Conservation (phyloP, 2,113 vertebrate genomes). For the Himantopus leucocephalus region DNA sequence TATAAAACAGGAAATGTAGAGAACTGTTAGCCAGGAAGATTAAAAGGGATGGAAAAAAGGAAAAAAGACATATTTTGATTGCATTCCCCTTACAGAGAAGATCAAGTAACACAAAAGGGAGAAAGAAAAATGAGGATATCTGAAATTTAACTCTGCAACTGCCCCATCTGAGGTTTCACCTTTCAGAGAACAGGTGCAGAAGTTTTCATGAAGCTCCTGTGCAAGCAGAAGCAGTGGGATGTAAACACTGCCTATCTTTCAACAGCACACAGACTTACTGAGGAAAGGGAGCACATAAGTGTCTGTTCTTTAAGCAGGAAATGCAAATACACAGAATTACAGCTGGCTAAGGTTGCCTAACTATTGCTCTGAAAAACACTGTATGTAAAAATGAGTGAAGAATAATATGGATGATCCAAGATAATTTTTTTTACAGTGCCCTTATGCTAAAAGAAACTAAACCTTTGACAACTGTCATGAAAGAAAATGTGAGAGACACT, state of each 20-base stretch:
- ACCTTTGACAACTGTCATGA: neutral
- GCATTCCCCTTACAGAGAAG: neutral
- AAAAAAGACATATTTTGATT: neutral
- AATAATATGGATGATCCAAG: neutral
- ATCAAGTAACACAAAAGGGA: neutral
- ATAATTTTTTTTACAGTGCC: neutral
- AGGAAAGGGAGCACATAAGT: neutral
- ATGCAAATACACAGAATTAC: neutral
- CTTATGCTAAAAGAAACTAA: neutral
- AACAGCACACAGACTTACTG: neutral
- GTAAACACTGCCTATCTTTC: neutral
- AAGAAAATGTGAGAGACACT: neutral
- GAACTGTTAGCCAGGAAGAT: neutral
- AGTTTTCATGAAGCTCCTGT: neutral
- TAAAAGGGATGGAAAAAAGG: neutral
- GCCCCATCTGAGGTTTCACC: neutral
- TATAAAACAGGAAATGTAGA: slow-evolving; percentile 17
- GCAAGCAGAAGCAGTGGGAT: neutral
- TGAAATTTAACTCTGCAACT: neutral
- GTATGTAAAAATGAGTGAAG: neutral
- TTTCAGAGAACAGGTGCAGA: neutral
- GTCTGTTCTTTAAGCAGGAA: neutral
- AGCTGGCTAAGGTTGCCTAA: neutral
- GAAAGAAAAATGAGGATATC: neutral
- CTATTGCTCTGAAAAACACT: neutral